phyloP scores from a whole-genome alignment of 2,797 vertebrate genomes.

The Microctenopoma steveboyesi region DNA sequence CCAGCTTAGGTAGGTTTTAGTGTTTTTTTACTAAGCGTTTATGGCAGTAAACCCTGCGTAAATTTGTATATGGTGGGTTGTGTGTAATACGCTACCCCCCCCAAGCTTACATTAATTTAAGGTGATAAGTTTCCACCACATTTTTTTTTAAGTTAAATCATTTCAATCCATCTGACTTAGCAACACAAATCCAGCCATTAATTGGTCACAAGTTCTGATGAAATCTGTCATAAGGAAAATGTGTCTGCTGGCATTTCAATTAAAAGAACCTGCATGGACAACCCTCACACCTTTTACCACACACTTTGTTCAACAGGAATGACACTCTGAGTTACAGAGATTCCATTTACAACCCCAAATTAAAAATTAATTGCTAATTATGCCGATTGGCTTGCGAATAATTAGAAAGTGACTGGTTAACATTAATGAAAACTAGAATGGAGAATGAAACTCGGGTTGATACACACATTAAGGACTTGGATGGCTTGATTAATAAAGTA shows the following conservation, averaged over 20 bases:
- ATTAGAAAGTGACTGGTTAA: conserved; percentile 69
- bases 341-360: conserved; percentile 55
- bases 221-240: neutral
- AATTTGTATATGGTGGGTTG: too few relatives aligned
- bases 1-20: too few relatives aligned
- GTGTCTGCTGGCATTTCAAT: neutral
- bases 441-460: conserved; percentile 43
- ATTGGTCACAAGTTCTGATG: neutral
- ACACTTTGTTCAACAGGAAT: conserved; percentile 38
- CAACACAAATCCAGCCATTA: neutral
- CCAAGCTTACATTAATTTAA: too few relatives aligned
- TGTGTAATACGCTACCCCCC: too few relatives aligned
- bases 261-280: neutral
- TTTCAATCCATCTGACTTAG: neutral
- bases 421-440: conserved; percentile 65
- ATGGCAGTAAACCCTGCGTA: too few relatives aligned
- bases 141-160: too few relatives aligned
- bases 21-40: too few relatives aligned
- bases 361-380: conserved; percentile 70
- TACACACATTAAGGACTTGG: conserved; percentile 57
- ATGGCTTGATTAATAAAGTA: conserved; percentile 71
- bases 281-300: neutral
- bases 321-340: conserved; percentile 22
- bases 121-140: too few relatives aligned
- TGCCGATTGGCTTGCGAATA: conserved; percentile 59